Evolutionary conservation across 2,888 invertebrate species (phyloP).

Genomic region (Dolichopus griseipennis): DNA sequence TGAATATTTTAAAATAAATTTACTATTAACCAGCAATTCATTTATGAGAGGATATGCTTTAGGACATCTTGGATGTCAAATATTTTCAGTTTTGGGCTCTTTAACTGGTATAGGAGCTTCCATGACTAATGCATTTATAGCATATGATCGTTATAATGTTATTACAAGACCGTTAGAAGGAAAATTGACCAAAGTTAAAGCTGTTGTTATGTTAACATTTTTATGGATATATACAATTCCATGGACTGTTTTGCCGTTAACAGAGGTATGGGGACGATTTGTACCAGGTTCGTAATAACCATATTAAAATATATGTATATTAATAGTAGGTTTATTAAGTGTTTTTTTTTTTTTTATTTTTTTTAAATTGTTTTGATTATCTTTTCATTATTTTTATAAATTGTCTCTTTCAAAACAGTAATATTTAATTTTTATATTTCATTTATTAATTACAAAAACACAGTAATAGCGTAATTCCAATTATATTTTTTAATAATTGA

Average conservation of each 20-base stretch:
- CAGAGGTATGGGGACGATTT: constrained; percentile 78
- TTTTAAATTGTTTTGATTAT: too few relatives aligned
- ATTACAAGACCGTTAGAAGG: constrained; percentile 78
- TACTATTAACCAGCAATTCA: constrained; percentile 64
- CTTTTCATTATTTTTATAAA: too few relatives aligned
- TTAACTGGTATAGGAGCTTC: constrained; percentile 71
- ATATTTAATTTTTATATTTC: too few relatives aligned
- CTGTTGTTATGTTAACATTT: constrained; percentile 60
- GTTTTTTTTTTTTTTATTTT: too few relatives aligned
- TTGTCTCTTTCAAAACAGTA: too few relatives aligned
- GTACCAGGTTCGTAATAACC: constrained; percentile 53
- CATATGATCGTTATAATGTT: constrained; percentile 69
- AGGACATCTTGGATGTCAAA: constrained; percentile 66
- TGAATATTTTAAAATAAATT: constrained; percentile 39
- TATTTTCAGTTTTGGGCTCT: constrained; percentile 66
- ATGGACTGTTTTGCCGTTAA: constrained; percentile 68
- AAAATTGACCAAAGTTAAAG: constrained; percentile 70
- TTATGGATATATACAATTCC: constrained; percentile 74
- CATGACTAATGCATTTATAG: constrained; percentile 76
- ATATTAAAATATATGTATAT: too few relatives aligned
- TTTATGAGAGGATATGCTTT: constrained; percentile 66
- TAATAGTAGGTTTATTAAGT: too few relatives aligned
- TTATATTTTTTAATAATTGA: too few relatives aligned
- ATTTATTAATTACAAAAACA: too few relatives aligned
- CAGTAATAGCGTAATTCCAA: too few relatives aligned